Base-by-base conservation (phyloP, 2,888 invertebrate species). In the Drosophila niveifrons region DNA sequence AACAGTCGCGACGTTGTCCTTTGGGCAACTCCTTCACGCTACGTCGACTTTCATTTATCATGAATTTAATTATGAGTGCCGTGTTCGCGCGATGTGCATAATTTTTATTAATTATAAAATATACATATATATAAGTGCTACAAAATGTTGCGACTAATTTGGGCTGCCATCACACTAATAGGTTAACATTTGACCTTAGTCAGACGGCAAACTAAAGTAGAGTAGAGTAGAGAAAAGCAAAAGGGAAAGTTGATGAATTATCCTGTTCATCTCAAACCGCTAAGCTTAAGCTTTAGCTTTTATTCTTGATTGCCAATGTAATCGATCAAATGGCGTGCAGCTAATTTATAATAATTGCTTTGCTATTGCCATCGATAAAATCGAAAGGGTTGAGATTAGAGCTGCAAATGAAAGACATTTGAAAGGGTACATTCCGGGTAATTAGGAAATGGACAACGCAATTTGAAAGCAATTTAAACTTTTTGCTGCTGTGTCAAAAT, bases 1-100 rank as follows among this genome's bases (percentile, higher is more conserved):
- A 88, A 80, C 77, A 68, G 80, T 50, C 72, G 74, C 69, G 63
- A 48, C 66, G 52, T 64, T 65, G 46, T 52, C 51, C 51, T 62
- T 63, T 59, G 18, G 58, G 18, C 59, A 53, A 69, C 58, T 65
- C 61, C 59, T 68, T 66, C 50, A 43, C 29, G 53, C 10, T 61
- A 64, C 69, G 57, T 66, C 80, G 63, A 55, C 64, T 75, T 66
- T 53, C 79, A 75, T 80, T 82, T 68, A 67, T 72, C 57, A 64
- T 59, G 52, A 72, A 77, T 77, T 85, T 80, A 85, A 87, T 88
- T 85, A 82, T 68, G 64, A 65, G 51, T 36, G 56, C 34, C 53
- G 47, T 23, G 23, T 1, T 23, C 18, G 47, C 50, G 8, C 44
- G n/a, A 36, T 9, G 50, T 50, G 50, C 63, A 77, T 77, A 64